These are phyloP conservation scores for Octomys mimax DNA, from an alignment of 2,797 vertebrate genomes.

Conservation along the genomic window DNA sequence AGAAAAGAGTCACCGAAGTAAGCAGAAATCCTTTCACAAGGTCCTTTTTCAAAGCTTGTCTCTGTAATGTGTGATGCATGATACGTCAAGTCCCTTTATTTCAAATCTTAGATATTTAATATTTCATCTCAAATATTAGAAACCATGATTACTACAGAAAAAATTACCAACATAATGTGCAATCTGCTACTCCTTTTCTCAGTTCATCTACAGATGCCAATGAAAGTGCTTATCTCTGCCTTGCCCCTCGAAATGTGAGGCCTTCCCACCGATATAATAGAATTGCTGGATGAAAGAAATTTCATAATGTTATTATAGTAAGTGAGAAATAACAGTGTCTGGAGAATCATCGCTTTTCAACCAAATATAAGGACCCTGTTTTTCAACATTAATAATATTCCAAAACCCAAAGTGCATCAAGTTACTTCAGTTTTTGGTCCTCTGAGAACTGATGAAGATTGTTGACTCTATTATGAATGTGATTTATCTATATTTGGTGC, in stretches of 20 bases:
- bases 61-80: not conserved
- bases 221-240: not conserved
- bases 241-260: not conserved
- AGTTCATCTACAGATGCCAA: not conserved
- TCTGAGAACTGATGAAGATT: slow-evolving; percentile 54
- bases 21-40: not conserved
- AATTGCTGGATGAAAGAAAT: not conserved
- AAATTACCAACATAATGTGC: not conserved
- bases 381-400: slow-evolving; percentile 56
- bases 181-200: not conserved
- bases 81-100: not conserved
- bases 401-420: not conserved
- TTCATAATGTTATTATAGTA: slow-evolving; percentile 4
- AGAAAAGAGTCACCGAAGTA: not conserved
- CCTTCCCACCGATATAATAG: not conserved
- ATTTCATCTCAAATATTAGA: not conserved
- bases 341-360: slow-evolving; percentile 13
- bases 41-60: not conserved
- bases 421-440: slow-evolving; percentile 50
- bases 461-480: slow-evolving; percentile 18
- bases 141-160: not conserved
- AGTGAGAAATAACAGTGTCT: slow-evolving; percentile 18
- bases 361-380: slow-evolving; percentile 11
- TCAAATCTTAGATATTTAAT: not conserved
- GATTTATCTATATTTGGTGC: slow-evolving; percentile 64